A percentile compares a stretch with the other conserved stretches of the same genome.
phyloP scores from a whole-genome alignment of 2,113 vertebrate species.

The Lamprologus callipterus region DNA sequence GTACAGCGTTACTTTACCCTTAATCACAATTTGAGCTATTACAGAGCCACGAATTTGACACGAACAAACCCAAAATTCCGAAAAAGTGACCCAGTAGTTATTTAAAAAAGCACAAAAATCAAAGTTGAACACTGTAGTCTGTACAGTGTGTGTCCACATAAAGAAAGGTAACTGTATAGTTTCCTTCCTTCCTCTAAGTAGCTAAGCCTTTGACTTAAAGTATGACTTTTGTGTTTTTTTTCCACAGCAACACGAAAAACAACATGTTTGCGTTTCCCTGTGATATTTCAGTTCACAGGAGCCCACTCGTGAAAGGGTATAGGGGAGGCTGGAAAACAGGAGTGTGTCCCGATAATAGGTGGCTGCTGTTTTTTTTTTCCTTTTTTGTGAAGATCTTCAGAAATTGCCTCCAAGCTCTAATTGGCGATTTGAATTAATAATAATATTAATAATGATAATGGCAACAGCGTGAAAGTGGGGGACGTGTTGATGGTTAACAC shows the following conservation, averaged over 20 bases:
- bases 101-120: background rate
- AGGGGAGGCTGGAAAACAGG: background rate
- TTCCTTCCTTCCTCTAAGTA: background rate
- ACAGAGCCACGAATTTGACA: background rate
- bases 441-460: slow-evolving; percentile 43
- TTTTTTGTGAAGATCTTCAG: background rate
- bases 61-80: background rate
- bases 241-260: background rate
- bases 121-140: background rate
- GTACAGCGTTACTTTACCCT: background rate
- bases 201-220: background rate
- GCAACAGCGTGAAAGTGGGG: slow-evolving; percentile 27
- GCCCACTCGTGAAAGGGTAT: background rate
- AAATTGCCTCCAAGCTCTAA: slow-evolving; percentile 23
- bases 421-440: slow-evolving; percentile 48
- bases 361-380: background rate
- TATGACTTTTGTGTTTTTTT: background rate
- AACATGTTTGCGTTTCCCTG: background rate
- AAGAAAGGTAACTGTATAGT: background rate
- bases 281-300: background rate
- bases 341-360: background rate
- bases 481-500: slow-evolving; percentile 88
- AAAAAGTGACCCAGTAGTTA: background rate
- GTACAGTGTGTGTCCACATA: background rate
- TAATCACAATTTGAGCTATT: background rate